These are phyloP conservation scores for Carassius carassius DNA, from an alignment of 2,113 vertebrate genomes.

Conservation along the genomic window DNA sequence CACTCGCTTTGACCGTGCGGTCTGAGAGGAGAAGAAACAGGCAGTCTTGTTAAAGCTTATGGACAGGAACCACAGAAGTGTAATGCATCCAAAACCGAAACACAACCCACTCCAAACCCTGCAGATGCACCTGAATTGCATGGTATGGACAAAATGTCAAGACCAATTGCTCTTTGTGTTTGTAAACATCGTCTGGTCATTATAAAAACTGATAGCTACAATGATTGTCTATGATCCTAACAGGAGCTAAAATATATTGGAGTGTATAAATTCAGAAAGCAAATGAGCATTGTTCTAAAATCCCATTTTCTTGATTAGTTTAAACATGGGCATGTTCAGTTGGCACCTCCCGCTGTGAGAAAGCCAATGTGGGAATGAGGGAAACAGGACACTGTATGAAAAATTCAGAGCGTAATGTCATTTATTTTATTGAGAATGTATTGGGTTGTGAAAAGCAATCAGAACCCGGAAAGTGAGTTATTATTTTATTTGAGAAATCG, in stretches of 20 bases:
- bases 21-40: slow-evolving; percentile 77
- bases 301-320: not conserved
- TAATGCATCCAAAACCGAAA: not conserved
- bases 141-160: not conserved
- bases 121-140: not conserved
- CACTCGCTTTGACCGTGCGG: slow-evolving; percentile 89
- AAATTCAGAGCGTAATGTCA: not conserved
- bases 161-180: not conserved
- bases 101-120: no score
- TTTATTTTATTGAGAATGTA: not conserved
- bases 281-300: not conserved
- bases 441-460: not conserved
- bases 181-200: not conserved
- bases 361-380: not conserved
- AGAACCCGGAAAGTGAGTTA: not conserved
- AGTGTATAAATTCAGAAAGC: not conserved
- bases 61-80: not conserved
- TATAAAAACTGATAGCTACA: not conserved
- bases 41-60: slow-evolving; percentile 58
- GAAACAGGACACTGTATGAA: not conserved
- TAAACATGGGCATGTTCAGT: no score
- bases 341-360: not conserved
- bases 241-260: not conserved
- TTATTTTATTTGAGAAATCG: not conserved
- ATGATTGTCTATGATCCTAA: not conserved